Evolutionary conservation across 2,797 vertebrate species (phyloP).

Genomic region (Pipistrellus kuhlii): DNA sequence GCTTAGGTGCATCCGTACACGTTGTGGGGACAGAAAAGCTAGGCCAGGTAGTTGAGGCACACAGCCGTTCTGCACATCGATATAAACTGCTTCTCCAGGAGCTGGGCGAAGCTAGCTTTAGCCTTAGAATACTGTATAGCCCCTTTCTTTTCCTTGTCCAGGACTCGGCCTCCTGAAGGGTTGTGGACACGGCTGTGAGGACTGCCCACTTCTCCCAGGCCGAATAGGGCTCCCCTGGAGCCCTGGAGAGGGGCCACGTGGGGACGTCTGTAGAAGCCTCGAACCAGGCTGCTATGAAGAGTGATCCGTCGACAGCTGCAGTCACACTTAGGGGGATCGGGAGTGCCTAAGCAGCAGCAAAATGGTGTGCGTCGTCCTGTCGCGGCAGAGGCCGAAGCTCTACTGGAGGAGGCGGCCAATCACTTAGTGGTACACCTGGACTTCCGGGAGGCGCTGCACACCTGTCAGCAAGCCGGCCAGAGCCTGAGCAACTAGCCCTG

Average conservation of each 20-base stretch:
- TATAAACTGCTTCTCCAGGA: too few species aligned
- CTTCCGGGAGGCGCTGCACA: slow-evolving; percentile 90
- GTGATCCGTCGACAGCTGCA: too few species aligned
- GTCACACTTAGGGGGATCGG: not conserved
- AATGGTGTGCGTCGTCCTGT: slow-evolving; percentile 3
- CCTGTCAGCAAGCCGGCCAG: slow-evolving; percentile 90
- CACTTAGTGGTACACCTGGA: slow-evolving; percentile 92
- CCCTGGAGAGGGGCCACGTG: not conserved
- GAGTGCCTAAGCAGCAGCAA: slow-evolving; percentile 74
- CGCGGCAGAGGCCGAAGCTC: slow-evolving; percentile 67
- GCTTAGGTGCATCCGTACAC: not conserved
- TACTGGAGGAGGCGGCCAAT: slow-evolving; percentile 93
- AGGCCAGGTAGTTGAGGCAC: too few species aligned
- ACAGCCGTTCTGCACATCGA: too few species aligned
- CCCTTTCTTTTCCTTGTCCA: not conserved
- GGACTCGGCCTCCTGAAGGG: not conserved
- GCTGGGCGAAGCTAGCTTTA: not conserved
- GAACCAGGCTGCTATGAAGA: too few species aligned
- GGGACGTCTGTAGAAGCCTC: too few species aligned
- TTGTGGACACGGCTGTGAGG: not conserved
- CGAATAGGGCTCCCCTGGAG: not conserved
- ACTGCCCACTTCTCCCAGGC: not conserved
- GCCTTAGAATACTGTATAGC: not conserved
- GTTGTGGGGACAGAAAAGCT: not conserved
- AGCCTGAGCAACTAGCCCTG: slow-evolving; percentile 72